A percentile compares a stretch with the other conserved stretches of the same genome.
These are phyloP conservation scores for Apodemia mormo DNA, from an alignment of 2,888 invertebrate species.

Conservation along the genomic window DNA sequence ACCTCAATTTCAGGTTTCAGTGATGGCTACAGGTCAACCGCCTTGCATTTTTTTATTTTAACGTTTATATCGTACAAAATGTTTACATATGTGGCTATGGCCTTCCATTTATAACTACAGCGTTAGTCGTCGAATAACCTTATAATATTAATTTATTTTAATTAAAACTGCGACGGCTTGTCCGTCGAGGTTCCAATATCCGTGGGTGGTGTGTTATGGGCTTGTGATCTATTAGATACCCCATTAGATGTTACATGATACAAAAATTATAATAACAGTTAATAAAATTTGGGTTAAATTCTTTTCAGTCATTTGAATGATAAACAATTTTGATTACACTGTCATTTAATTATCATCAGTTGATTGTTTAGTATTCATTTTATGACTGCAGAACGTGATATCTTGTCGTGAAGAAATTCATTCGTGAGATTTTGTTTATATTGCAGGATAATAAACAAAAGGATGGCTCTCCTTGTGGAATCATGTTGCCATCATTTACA, in stretches of 20 bases:
- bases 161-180: constrained; percentile 40
- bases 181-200: constrained; percentile 19
- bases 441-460: too few relatives aligned
- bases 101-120: background rate
- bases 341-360: background rate
- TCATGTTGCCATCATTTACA: too few relatives aligned
- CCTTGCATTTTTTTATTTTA: too few relatives aligned
- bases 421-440: too few relatives aligned
- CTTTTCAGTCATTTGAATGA: background rate
- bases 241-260: constrained; percentile 46
- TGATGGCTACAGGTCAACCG: too few relatives aligned
- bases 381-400: too few relatives aligned
- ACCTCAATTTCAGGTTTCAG: too few relatives aligned
- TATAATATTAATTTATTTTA: constrained; percentile 46
- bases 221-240: constrained; percentile 43
- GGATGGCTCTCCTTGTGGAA: too few relatives aligned
- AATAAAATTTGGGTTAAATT: constrained; percentile 33
- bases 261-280: constrained; percentile 41
- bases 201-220: constrained; percentile 46
- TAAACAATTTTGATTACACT: background rate
- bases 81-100: background rate
- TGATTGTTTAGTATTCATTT: background rate
- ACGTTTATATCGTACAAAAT: too few relatives aligned
- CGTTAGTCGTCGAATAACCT: constrained; percentile 25
- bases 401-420: too few relatives aligned